These are phyloP conservation scores for Halesus radiatus DNA, from an alignment of 1,140 invertebrate species.

Conservation along the genomic window DNA sequence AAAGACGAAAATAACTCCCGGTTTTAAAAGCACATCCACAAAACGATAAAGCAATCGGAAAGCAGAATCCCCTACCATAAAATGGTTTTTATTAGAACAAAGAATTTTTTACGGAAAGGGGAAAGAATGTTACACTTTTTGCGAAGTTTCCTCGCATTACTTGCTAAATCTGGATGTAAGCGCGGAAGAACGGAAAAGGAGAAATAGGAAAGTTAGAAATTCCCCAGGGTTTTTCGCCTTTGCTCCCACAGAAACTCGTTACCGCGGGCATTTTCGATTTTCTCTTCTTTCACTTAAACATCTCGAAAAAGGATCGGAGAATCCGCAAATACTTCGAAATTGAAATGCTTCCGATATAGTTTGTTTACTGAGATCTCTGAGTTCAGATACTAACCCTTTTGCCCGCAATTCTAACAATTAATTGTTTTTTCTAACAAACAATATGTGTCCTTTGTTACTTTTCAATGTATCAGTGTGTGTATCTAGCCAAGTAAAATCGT, in stretches of 20 bases:
- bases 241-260: constrained; percentile 29
- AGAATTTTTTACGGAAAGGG: background rate
- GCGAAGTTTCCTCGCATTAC: background rate
- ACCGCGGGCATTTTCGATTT: constrained; percentile 5
- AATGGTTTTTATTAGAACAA: background rate
- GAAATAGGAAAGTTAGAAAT: constrained; percentile 8
- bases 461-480: no score
- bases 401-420: background rate
- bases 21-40: background rate
- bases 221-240: constrained; percentile 32
- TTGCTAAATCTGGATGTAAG: background rate
- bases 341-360: background rate
- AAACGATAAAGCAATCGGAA: background rate
- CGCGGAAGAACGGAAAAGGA: constrained; percentile 24
- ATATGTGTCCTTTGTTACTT: background rate
- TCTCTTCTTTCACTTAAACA: constrained; percentile 1
- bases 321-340: background rate
- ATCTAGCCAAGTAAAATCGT: no score
- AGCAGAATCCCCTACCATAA: background rate
- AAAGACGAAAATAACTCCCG: constrained; percentile 21
- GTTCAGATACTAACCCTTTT: background rate
- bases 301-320: constrained; percentile 6
- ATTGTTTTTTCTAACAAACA: background rate
- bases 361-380: background rate
- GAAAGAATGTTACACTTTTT: background rate